These are phyloP conservation scores for Eristalis tenax DNA, from an alignment of 2,888 invertebrate genomes.

Conservation along the genomic window DNA sequence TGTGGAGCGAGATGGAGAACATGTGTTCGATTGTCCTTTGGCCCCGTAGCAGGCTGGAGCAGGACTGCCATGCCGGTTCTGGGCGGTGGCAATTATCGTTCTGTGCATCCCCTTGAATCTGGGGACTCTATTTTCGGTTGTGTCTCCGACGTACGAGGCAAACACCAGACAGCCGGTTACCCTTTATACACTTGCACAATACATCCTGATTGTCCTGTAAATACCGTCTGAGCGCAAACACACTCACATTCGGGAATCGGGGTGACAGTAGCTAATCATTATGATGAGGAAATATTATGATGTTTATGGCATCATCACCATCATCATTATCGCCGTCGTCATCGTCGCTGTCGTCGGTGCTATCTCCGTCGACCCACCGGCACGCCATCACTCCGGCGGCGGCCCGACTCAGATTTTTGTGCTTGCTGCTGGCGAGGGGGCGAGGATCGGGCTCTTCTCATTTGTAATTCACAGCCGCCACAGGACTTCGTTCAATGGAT, in stretches of 20 bases:
- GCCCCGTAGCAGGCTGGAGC: neutral
- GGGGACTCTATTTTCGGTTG: constrained; percentile 43
- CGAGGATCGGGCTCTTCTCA: constrained; percentile 5
- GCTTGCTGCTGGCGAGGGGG: neutral
- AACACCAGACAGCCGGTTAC: neutral
- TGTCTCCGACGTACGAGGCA: constrained; percentile 1
- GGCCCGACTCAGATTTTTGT: constrained; percentile 26
- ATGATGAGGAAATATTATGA: constrained; percentile 65
- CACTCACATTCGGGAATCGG: constrained; percentile 6
- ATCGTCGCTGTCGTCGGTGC: neutral
- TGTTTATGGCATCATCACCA: constrained; percentile 62
- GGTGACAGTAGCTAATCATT: constrained; percentile 60
- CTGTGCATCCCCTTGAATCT: constrained; percentile 5
- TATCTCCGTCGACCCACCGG: neutral
- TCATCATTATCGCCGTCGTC: constrained; percentile 48
- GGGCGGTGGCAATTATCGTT: constrained; percentile 36
- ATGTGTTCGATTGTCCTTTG: neutral
- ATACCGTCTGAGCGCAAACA: constrained; percentile 13
- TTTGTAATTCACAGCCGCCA: constrained; percentile 35
- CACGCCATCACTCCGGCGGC: neutral
- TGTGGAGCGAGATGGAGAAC: neutral
- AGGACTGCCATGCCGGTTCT: neutral
- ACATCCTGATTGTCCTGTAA: constrained; percentile 54
- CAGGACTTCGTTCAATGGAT: constrained; percentile 26
- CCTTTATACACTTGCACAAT: constrained; percentile 35